Conservation (phyloP, 2,888 invertebrate species). For the Cerastis rubricosa region DNA sequence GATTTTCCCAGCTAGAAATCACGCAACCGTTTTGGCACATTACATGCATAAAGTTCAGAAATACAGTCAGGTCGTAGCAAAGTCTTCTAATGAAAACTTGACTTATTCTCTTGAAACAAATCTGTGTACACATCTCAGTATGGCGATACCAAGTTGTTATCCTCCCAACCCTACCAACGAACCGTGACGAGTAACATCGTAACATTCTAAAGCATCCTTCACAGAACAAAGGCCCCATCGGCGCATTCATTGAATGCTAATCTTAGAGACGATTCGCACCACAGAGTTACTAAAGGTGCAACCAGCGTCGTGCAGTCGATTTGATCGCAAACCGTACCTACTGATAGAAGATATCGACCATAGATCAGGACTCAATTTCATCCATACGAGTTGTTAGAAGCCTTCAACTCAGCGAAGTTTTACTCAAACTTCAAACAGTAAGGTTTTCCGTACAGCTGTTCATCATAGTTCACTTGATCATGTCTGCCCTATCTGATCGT, state of each 20-base stretch:
- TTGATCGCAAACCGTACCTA: neutral
- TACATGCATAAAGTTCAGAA: neutral
- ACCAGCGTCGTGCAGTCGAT: neutral
- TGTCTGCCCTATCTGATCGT: neutral
- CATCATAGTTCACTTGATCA: neutral
- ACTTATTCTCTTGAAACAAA: neutral
- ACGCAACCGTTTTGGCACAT: neutral
- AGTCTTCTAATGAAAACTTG: neutral
- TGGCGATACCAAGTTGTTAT: conserved; percentile 16
- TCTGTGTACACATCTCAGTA: neutral
- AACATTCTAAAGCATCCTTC: conserved; percentile 34
- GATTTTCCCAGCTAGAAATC: neutral
- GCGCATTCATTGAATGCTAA: conserved; percentile 62
- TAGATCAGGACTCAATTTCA: neutral
- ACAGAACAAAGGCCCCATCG: conserved; percentile 43
- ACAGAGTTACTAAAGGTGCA: conserved; percentile 17
- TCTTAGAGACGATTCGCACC: conserved; percentile 31
- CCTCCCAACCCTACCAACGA: conserved; percentile 1
- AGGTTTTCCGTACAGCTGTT: neutral
- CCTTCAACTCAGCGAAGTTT: neutral
- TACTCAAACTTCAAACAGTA: neutral
- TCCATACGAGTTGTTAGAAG: neutral
- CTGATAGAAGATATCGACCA: neutral
- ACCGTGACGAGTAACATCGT: conserved; percentile 34
- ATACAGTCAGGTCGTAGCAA: neutral